These are phyloP conservation scores for Karalla daura DNA, from an alignment of 2,797 vertebrate genomes.

Conservation along the genomic window DNA sequence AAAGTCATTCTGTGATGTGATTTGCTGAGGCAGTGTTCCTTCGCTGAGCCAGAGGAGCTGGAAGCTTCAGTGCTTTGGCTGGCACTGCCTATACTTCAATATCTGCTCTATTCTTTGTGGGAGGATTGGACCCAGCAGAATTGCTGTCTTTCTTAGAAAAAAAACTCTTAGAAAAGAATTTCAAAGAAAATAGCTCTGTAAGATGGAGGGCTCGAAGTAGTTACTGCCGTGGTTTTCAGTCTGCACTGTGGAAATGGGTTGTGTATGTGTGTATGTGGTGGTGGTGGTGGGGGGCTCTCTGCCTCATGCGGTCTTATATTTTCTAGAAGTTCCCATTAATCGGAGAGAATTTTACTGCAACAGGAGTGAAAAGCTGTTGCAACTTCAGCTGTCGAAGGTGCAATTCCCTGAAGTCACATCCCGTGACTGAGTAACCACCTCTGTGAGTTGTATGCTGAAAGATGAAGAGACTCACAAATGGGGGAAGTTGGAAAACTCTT, in stretches of 20 bases:
- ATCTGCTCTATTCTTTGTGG: slow-evolving; percentile 78
- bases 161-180: slow-evolving; percentile 68
- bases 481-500: slow-evolving; percentile 51
- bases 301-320: slow-evolving; percentile 65
- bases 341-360: slow-evolving; percentile 55
- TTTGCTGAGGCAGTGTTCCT: slow-evolving; percentile 80
- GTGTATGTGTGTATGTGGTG: too few species aligned
- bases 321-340: slow-evolving; percentile 70
- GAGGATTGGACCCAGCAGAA: slow-evolving; percentile 80
- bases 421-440: slow-evolving; percentile 29
- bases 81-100: slow-evolving; percentile 77
- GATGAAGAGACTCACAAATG: slow-evolving; percentile 39
- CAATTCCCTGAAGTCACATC: slow-evolving; percentile 50
- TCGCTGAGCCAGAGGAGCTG: slow-evolving; percentile 66
- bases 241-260: slow-evolving; percentile 53
- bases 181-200: slow-evolving; percentile 67
- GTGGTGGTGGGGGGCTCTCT: slow-evolving; percentile 48
- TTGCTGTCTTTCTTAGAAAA: slow-evolving; percentile 74
- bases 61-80: slow-evolving; percentile 73
- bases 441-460: slow-evolving; percentile 22
- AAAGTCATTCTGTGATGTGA: slow-evolving; percentile 78
- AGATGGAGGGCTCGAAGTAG: slow-evolving; percentile 63
- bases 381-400: slow-evolving; percentile 61
- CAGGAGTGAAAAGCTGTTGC: slow-evolving; percentile 60
- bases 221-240: slow-evolving; percentile 61